These are phyloP conservation scores for Meiosimyza platycephala DNA, from an alignment of 2,888 invertebrate genomes.

Conservation along the genomic window DNA sequence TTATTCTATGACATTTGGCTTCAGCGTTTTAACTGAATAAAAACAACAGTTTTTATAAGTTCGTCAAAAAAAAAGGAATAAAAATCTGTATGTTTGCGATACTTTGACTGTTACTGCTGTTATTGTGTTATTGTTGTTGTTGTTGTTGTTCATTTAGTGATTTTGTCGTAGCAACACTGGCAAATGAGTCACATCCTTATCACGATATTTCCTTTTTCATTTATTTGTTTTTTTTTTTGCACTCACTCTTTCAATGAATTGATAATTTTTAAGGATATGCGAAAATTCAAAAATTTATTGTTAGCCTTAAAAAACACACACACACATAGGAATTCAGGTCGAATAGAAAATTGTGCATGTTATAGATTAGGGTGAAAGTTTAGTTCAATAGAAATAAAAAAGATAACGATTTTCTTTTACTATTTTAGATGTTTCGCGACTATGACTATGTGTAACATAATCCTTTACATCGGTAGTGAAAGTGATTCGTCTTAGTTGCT, in stretches of 20 bases:
- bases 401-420: too few species aligned
- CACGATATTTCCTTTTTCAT: neutral
- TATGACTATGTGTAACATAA: too few species aligned
- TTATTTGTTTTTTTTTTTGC: neutral
- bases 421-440: too few species aligned
- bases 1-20: neutral
- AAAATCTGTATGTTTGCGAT: neutral
- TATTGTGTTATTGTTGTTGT: neutral
- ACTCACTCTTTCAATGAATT: neutral
- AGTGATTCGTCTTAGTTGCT: too few species aligned
- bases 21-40: neutral
- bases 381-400: too few species aligned
- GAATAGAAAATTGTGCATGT: too few species aligned
- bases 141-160: neutral
- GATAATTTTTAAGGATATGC: constrained; percentile 13
- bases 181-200: constrained; percentile 14
- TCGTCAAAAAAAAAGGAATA: neutral
- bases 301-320: too few species aligned
- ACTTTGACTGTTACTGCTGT: neutral
- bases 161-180: neutral
- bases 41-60: neutral
- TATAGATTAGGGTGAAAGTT: too few species aligned
- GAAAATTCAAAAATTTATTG: neutral
- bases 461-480: too few species aligned
- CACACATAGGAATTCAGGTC: neutral